Conservation (phyloP, 2,888 invertebrate genomes). For the Graphium colonna region DNA sequence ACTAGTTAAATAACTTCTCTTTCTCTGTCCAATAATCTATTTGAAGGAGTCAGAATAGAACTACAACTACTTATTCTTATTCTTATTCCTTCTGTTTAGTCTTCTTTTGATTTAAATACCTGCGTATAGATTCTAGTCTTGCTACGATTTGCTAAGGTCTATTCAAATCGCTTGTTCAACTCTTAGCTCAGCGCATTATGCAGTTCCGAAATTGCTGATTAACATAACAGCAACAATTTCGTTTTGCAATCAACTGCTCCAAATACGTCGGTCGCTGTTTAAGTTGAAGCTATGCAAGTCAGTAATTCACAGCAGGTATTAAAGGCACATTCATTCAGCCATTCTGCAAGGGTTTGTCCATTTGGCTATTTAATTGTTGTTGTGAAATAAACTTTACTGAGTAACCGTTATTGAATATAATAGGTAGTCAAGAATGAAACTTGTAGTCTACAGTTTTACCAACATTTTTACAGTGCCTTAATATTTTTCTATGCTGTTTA, state of each 20-base stretch:
- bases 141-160: background rate
- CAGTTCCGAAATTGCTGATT: background rate
- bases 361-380: conserved; percentile 4
- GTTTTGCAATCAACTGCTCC: conserved; percentile 14
- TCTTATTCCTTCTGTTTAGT: no score
- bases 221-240: background rate
- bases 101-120: no score
- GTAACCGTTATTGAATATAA: background rate
- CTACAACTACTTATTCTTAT: no score
- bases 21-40: no score
- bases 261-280: conserved; percentile 11
- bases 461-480: no score
- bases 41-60: no score
- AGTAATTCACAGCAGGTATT: conserved; percentile 7
- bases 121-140: no score
- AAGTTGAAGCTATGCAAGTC: background rate
- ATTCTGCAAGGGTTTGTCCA: background rate
- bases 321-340: background rate
- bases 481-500: no score
- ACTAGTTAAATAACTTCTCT: no score
- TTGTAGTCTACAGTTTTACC: no score
- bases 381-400: background rate
- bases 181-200: background rate
- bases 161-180: background rate
- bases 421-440: no score